Percentiles rank a stretch among this genome's conserved stretches.
Evolutionary conservation across 2,113 vertebrate genomes (phyloP).

Genomic region (Saguinus midas): DNA sequence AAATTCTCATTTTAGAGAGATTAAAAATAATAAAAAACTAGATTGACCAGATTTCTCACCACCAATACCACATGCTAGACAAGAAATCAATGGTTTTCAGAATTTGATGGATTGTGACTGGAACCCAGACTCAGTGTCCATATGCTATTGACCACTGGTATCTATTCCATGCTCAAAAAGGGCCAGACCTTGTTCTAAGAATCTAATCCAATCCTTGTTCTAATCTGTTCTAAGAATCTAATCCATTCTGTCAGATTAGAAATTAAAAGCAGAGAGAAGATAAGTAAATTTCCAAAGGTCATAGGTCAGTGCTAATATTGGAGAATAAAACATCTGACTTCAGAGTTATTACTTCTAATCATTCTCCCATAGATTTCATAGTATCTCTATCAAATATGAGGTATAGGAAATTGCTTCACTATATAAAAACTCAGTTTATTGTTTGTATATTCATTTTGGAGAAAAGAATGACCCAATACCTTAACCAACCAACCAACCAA

Average conservation of each 20-base stretch:
- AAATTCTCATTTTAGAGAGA: background rate
- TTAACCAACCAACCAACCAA: background rate
- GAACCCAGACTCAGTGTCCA: background rate
- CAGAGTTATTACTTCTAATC: background rate
- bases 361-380: too few species aligned
- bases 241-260: background rate
- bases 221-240: too few species aligned
- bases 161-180: background rate
- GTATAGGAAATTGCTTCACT: background rate
- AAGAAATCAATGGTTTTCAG: background rate
- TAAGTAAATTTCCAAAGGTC: background rate
- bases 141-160: background rate
- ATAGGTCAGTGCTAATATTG: background rate
- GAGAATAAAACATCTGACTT: background rate
- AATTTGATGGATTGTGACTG: background rate
- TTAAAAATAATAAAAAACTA: background rate
- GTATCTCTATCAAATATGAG: too few species aligned
- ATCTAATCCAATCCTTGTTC: too few species aligned
- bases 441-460: background rate
- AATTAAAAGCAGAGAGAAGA: background rate
- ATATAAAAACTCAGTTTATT: background rate
- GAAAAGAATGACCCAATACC: background rate
- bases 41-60: background rate
- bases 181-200: background rate
- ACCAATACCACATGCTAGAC: background rate